A percentile compares a stretch with the other conserved stretches of the same genome.
Conservation (phyloP, 2,113 vertebrate genomes). For the Mobula hypostoma region DNA sequence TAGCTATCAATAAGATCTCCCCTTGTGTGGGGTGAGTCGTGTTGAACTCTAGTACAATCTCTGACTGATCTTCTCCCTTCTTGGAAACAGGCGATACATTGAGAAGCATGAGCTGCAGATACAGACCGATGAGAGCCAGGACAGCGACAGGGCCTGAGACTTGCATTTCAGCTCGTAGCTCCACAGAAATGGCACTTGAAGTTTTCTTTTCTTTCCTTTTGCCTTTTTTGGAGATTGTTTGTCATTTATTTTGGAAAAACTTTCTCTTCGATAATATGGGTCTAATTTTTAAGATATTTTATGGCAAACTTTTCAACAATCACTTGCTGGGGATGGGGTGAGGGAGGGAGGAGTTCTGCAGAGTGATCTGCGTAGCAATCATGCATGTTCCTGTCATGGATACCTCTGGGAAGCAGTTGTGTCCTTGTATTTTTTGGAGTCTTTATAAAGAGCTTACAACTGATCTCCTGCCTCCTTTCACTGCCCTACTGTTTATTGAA, state of each 20-base stretch:
- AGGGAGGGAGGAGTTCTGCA: neutral
- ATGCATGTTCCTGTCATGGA: constrained; percentile 30
- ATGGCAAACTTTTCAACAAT: constrained; percentile 5
- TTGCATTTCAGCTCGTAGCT: neutral
- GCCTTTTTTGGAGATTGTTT: neutral
- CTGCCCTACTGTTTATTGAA: too few relatives aligned
- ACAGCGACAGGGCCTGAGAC: neutral
- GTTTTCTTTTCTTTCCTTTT: neutral
- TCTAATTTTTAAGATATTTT: constrained; percentile 37
- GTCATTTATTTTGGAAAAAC: neutral
- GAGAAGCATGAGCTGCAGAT: neutral
- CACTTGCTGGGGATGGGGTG: neutral
- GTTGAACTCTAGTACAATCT: neutral
- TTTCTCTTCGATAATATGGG: constrained; percentile 7
- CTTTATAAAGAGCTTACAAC: constrained; percentile 34
- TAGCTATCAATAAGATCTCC: too few relatives aligned
- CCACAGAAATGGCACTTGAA: neutral
- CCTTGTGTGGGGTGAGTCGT: too few relatives aligned
- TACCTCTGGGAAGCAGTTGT: neutral
- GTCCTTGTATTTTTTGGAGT: constrained; percentile 29
- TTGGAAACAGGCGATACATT: neutral
- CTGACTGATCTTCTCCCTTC: neutral
- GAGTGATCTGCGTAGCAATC: constrained; percentile 20
- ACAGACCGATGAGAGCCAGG: neutral
- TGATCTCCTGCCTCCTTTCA: neutral